Base-by-base conservation (phyloP, 2,113 vertebrate genomes). In the Lepus timidus region DNA sequence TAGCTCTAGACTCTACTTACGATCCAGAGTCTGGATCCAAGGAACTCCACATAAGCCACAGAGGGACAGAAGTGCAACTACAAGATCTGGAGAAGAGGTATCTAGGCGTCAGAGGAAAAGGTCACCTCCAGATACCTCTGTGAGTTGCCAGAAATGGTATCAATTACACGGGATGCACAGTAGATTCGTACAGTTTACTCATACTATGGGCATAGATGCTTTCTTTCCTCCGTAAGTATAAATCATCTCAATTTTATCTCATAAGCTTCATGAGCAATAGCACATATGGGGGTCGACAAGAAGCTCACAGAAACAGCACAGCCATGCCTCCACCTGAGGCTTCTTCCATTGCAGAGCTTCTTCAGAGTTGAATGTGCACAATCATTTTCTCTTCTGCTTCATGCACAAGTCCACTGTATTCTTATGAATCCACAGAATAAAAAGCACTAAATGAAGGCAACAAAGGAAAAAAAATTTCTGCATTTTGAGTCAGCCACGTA, bases 111-210 rank as follows among this genome's bases (percentile, higher is more conserved):
- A 19, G 36, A 65, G 44, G 19, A 27, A 55, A 55, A 62, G 58
- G 9, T 1, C 17, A 29, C 31, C 1, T 49, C 29, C 2, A 20
- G 55, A 71, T 6, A 16, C 44, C 25, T 67, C 14, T 3, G 4
- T 27, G 23, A 81, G 12, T 13, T 12, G 2, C 23, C 1, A 17
- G 19, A 33, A 31, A 25, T 3, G 4, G 23, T 6, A 22, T 44
- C 61, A 33, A 0, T 10, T 39, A 13, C 55, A 31, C 9, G n/a
- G 11, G 6, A n/a, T 11, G 17, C 14, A 55, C 31, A 23, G 9
- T 22, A 11, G 23, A n/a, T 7, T 1, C n/a, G 13, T 62, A 29
- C 0, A 4, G 5, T 31, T 9, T 4, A 12, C 44, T 62, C 20
- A n/a, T 9, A 51, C 52, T 9, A 36, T 4, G 29, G 14, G 4